Evolutionary conservation across 2,888 invertebrate species (phyloP).

Genomic region (Scaptomyza polygonia): DNA sequence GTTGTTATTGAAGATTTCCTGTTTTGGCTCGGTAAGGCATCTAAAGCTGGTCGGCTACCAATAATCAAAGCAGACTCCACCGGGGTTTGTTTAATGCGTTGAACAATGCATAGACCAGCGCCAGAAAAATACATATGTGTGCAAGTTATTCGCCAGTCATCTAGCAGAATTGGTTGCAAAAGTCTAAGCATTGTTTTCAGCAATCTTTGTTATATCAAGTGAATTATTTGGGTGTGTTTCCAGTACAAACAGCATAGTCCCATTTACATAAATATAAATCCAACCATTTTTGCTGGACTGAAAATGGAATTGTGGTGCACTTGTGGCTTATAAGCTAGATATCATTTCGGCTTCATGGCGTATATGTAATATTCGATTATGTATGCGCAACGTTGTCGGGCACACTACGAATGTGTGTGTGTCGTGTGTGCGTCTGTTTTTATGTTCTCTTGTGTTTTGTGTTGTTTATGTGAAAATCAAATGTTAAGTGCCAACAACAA

Average conservation of each 20-base stretch:
- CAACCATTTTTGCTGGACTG: slow-evolving; percentile 37
- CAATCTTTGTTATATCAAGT: slow-evolving; percentile 20
- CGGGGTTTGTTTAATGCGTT: not conserved
- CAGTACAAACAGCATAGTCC: slow-evolving; percentile 3
- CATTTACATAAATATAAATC: slow-evolving; percentile 1
- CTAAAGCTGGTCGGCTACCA: not conserved
- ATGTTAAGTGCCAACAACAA: slow-evolving; percentile 26
- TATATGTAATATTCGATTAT: slow-evolving; percentile 67
- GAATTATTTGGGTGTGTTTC: slow-evolving; percentile 32
- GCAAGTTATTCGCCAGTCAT: slow-evolving; percentile 32
- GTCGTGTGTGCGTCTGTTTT: slow-evolving; percentile 6
- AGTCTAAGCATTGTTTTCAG: slow-evolving; percentile 26
- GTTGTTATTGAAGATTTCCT: slow-evolving; percentile 3
- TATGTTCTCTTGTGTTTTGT: slow-evolving; percentile 10
- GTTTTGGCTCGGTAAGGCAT: not conserved
- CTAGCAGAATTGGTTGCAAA: slow-evolving; percentile 6
- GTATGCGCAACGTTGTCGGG: slow-evolving; percentile 43
- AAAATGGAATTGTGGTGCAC: slow-evolving; percentile 18
- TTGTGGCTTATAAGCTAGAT: slow-evolving; percentile 7
- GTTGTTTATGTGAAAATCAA: slow-evolving; percentile 46
- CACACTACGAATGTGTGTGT: slow-evolving; percentile 8
- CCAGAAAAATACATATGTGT: slow-evolving; percentile 33
- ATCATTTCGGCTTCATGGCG: slow-evolving; percentile 38
- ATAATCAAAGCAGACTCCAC: slow-evolving; percentile 14
- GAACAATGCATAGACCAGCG: slow-evolving; percentile 19